Evolutionary conservation across 2,797 vertebrate species (phyloP), one percentile per base, ranked within the genome.

Genomic region (Botia kubotai): DNA sequence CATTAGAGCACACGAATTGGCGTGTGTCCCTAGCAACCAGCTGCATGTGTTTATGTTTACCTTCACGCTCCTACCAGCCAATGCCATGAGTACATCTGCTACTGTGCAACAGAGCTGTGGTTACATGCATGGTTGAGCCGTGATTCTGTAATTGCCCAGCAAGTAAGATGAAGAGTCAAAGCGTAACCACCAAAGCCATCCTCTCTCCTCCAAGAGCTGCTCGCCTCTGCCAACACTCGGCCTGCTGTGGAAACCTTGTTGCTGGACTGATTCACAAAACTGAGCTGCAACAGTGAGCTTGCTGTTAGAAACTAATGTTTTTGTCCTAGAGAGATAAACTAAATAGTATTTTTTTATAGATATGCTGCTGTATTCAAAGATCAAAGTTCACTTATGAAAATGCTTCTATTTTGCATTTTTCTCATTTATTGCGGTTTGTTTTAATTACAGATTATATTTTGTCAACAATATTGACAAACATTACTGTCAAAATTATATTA

Each of bases 41-140:
- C 91, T 87, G 91, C 93, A 94, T 93, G 91, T 94, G 94, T 91
- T 94, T 94, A 93, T 94, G 92, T 95, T 95, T 94, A 94, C 93
- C 91, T 93, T 93, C 91, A 82, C 85, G 86, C 91, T 90, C 91
- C 91, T 89, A 88, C 78, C 87, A 89, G 87, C 89, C 91, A 92
- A 92, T 92, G 91, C 92, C 93, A 91, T 87, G 87, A 92, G 92
- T 91, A 94, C 93, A 94, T 94, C 93, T 95, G 94, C 94, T 95
- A 95, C 94, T 94, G 94, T 94, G 93, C 91, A 89, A 91, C 89
- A 89, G 91, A 93, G 89, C 91, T 90, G 91, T 91, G 94, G 94
- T 94, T 94, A 92, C 92, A 94, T 93, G 94, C 92, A 91, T 94
- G 93, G 91, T 93, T 94, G 92, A 94, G 92, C 93, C 90, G 89